Base-by-base conservation (phyloP, 2,888 invertebrate species). In the Miltochrista miniata region DNA sequence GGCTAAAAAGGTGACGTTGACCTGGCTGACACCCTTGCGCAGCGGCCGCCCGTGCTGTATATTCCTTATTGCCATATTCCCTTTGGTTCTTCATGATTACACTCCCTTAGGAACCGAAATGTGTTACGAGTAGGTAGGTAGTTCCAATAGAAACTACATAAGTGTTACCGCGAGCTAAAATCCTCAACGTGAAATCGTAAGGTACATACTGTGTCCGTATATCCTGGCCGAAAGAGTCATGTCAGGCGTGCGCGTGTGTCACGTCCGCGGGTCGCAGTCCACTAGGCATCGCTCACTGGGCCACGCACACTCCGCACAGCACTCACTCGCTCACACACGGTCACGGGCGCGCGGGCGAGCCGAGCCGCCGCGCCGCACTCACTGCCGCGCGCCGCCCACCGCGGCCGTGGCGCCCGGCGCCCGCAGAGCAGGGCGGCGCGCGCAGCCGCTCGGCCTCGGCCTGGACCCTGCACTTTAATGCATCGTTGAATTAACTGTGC, bases 321-420 rank as follows among this genome's bases (percentile, higher is more conserved):
- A 40, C 29, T 29, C 18, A 18, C 34, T 34, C 12, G 30, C 31
- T 5, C 33, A 34, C 34, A 39, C 34, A 11, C 13, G 13, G 38
- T n/a, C 31, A 31, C 36, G 24, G 33, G 44, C 35, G 45, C 31
- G 49, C 51, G 62, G 67, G 54, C 77, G 78, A 72, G 72, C 75
- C 78, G 79, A 73, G 72, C 74, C 72, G 70, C 74, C 79, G 78
- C 80, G 74, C 59, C 74, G 74, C 78, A 76, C 79, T 79, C 79
- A 70, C 74, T 76, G 65, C 64, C 56, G 51, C 65, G 56, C 47
- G 53, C 56, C 54, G 59, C 42, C 46, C 63, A 45, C 54, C 45
- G 46, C 47, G 56, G 52, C 46, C 52, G 48, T 52, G 53, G 45
- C 52, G 47, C 53, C 45, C 39, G 24, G 48, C 54, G 34, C 45